Conservation (phyloP, 2,888 invertebrate genomes). For the Cerceris rybyensis region DNA sequence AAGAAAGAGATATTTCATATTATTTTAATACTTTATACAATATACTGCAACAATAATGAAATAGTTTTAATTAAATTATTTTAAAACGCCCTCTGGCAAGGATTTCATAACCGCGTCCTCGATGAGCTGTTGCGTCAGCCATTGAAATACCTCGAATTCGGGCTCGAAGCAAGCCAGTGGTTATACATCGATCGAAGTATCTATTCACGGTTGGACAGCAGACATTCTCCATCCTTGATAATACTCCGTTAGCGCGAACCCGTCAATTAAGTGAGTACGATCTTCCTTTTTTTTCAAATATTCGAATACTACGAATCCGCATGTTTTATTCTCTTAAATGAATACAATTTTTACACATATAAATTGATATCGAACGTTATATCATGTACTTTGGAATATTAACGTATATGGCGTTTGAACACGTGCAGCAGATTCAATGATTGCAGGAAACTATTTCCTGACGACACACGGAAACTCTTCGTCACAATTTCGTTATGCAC, state of each 20-base stretch:
- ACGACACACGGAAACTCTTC: background rate
- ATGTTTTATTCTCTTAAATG: background rate
- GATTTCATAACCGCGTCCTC: conserved; percentile 20
- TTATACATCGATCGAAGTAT: conserved; percentile 65
- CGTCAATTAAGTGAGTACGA: conserved; percentile 59
- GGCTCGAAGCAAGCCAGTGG: conserved; percentile 45
- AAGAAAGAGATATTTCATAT: too few species aligned
- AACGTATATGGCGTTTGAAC: conserved; percentile 29
- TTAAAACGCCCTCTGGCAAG: conserved; percentile 45
- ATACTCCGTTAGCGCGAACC: conserved; percentile 53
- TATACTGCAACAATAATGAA: too few species aligned
- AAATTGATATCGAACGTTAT: background rate
- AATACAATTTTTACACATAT: too few species aligned
- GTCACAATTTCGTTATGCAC: background rate
- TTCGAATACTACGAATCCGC: conserved; percentile 5
- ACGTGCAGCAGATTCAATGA: conserved; percentile 38
- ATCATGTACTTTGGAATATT: conserved; percentile 5
- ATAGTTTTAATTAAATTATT: conserved; percentile 1
- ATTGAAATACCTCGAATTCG: conserved; percentile 61
- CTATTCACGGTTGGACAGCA: conserved; percentile 69
- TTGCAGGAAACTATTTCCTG: conserved; percentile 13
- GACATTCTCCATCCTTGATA: conserved; percentile 57
- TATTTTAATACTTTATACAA: too few species aligned
- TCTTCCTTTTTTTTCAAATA: conserved; percentile 19
- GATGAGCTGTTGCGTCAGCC: conserved; percentile 68